Evolutionary conservation across 2,113 vertebrate genomes (phyloP).

Genomic region (Pelecanus crispus): DNA sequence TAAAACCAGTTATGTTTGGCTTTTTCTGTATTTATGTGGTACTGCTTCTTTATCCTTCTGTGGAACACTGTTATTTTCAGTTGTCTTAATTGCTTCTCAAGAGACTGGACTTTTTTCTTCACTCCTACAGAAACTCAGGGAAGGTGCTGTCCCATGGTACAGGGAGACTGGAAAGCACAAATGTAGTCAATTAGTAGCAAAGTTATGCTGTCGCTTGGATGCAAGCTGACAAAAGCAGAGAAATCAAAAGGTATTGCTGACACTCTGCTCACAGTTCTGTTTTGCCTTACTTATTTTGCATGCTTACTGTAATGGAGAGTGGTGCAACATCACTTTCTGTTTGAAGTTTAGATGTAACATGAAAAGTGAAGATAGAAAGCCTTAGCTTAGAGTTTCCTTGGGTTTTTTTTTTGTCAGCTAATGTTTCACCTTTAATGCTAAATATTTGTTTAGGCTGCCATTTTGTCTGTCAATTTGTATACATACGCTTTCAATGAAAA

Average conservation of each 20-base stretch:
- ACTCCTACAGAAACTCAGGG: not conserved
- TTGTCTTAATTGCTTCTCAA: slow-evolving; percentile 31
- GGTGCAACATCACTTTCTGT: not conserved
- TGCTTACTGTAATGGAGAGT: not conserved
- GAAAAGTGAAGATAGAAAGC: not conserved
- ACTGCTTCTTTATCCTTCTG: not conserved
- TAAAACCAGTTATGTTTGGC: not conserved
- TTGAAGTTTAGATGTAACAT: not conserved
- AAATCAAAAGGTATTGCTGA: not conserved
- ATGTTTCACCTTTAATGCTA: not conserved
- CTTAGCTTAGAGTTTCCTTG: not conserved
- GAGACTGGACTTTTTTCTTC: not conserved
- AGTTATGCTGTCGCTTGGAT: not conserved
- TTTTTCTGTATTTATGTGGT: not conserved
- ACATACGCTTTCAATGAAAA: not conserved
- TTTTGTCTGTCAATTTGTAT: not conserved
- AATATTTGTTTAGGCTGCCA: not conserved
- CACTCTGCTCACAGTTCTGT: not conserved
- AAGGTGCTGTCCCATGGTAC: not conserved
- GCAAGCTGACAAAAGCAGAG: not conserved
- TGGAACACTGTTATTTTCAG: not conserved
- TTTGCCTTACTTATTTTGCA: not conserved
- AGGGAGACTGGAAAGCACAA: not conserved
- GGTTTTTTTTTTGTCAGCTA: not conserved
- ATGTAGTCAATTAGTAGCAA: not conserved